These are phyloP conservation scores for Acomys russatus DNA, from an alignment of 2,797 vertebrate genomes.

Conservation along the genomic window DNA sequence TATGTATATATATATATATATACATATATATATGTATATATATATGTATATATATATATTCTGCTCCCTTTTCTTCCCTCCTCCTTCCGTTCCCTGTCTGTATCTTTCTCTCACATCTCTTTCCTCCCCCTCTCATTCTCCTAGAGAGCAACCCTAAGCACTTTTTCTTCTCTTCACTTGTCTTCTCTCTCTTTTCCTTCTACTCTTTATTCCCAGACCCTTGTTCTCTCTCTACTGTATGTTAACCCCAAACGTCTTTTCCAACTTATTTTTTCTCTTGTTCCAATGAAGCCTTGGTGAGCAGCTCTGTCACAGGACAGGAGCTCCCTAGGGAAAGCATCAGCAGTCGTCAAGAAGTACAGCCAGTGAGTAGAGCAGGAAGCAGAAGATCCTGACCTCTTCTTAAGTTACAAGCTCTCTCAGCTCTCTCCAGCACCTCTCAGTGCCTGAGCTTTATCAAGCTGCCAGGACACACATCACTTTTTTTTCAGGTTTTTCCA, in stretches of 20 bases:
- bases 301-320: neutral
- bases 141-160: neutral
- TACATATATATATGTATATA: no score
- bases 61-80: neutral
- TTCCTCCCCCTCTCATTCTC: no score
- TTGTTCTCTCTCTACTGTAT: no score
- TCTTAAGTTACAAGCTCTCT: neutral
- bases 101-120: neutral
- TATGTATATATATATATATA: no score
- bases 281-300: neutral
- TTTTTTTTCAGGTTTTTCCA: neutral
- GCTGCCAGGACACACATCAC: neutral
- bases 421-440: neutral
- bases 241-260: neutral
- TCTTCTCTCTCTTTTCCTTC: neutral
- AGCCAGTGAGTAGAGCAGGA: neutral
- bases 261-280: neutral
- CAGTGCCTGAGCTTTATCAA: neutral
- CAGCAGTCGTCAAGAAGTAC: neutral
- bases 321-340: neutral
- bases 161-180: rapidly evolving
- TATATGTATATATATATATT: no score
- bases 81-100: no score
- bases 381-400: neutral
- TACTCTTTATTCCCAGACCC: neutral